Base-by-base conservation (phyloP, 92 coral and sea anemone genomes). In the Chrysogorgia sp. region DNA sequence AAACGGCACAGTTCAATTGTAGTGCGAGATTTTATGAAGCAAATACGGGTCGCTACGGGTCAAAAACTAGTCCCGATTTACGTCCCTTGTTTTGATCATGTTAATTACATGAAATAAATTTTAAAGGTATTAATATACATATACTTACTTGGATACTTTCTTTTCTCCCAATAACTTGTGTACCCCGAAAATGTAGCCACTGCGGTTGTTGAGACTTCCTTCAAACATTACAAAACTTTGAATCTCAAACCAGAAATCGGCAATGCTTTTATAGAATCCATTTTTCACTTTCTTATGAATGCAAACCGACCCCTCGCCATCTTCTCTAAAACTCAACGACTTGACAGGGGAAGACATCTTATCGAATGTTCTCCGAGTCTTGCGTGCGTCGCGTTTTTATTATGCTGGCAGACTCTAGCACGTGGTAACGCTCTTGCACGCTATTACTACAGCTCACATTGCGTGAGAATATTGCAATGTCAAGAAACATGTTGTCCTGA, bases 181-280 rank as follows among this genome's bases (percentile, higher is more conserved):
- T 13, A 77, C 74, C 25, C 61, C 35, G 25, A 60, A 61, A 2
- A 61, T 15, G 40, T 77, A 77, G 25, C 82, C 82, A 21, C 82
- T 61, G 14, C 21, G 40, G 1, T 29, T 23, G 28, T 33, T 77
- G n/a, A 77, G 74, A 31, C 21, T 41, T 3, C 82, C 74, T 25
- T 34, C 56, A 62, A 59, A 77, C 82, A 59, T 47, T 23, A 62
- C 82, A 30, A 77, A 62, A 13, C 19, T 60, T 10, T 30, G 25
- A 40, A 77, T 76, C 25, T 62, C 71, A 37, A 76, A 76, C 82
- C 72, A 60, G 21, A 76, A 76, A 31, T 76, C 58, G 20, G 82
- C 71, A 33, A 76, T 50, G 22, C 72, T 34, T 53, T 76, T 76
- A 59, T 76, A 62, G 10, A 43, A 10, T 6, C 74, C 72, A 0